These are phyloP conservation scores for Andrena camellia DNA, from an alignment of 2,888 invertebrate genomes.

Conservation along the genomic window DNA sequence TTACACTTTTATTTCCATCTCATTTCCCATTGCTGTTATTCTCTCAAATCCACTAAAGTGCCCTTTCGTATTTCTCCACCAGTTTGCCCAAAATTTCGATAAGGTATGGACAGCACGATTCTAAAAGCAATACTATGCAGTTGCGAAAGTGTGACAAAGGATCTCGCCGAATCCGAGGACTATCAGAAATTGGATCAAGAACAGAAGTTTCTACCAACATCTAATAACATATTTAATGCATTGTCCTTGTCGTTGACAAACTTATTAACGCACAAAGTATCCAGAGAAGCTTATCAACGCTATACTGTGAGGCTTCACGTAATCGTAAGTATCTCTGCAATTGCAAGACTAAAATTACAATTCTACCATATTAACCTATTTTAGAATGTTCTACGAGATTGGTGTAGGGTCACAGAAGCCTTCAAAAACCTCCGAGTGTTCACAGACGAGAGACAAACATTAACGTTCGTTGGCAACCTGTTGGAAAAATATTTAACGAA, in stretches of 20 bases:
- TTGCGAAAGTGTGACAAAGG: slow-evolving; percentile 62
- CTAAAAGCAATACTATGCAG: slow-evolving; percentile 73
- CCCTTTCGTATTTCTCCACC: neutral
- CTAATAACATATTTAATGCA: slow-evolving; percentile 63
- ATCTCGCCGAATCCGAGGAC: slow-evolving; percentile 57
- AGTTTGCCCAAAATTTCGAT: neutral
- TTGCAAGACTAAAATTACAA: neutral
- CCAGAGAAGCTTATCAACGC: slow-evolving; percentile 78
- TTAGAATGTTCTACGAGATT: slow-evolving; percentile 78
- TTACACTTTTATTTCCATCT: neutral
- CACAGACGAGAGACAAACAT: slow-evolving; percentile 62
- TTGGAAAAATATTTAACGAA: slow-evolving; percentile 73
- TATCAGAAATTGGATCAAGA: slow-evolving; percentile 51
- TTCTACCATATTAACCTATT: slow-evolving; percentile 37
- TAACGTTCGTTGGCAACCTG: slow-evolving; percentile 65
- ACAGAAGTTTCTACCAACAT: slow-evolving; percentile 69
- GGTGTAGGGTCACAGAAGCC: slow-evolving; percentile 67
- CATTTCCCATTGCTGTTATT: neutral
- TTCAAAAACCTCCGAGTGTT: slow-evolving; percentile 67
- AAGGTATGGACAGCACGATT: slow-evolving; percentile 75
- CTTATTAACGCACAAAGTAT: slow-evolving; percentile 76
- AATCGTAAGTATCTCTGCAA: slow-evolving; percentile 74
- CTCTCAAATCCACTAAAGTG: neutral
- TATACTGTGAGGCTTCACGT: slow-evolving; percentile 77
- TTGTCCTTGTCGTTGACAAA: slow-evolving; percentile 74